phyloP scores from a whole-genome alignment of 2,888 invertebrate species.

The Lydus trimaculatus region DNA sequence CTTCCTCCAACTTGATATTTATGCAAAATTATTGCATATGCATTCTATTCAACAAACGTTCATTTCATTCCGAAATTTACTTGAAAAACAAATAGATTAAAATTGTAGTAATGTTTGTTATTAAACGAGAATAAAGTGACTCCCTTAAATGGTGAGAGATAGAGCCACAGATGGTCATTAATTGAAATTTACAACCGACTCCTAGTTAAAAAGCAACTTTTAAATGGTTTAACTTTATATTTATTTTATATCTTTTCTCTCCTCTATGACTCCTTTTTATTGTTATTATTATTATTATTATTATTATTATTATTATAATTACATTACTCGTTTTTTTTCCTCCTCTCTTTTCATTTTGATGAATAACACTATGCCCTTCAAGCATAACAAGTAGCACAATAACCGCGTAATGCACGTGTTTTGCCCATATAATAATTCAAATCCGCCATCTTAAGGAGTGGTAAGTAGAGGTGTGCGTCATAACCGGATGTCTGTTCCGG shows the following conservation, averaged over 20 bases:
- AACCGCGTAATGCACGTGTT: conserved; percentile 45
- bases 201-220: conserved; percentile 7
- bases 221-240: conserved; percentile 10
- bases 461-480: conserved; percentile 47
- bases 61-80: not conserved
- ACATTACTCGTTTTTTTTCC: conserved; percentile 20
- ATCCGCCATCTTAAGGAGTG: conserved; percentile 48
- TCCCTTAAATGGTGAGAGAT: conserved; percentile 3
- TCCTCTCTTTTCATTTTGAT: conserved; percentile 23
- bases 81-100: not conserved
- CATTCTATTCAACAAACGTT: not conserved
- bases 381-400: conserved; percentile 46
- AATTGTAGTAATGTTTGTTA: not conserved
- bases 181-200: conserved; percentile 11
- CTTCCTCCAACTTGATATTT: conserved; percentile 44
- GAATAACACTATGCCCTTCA: conserved; percentile 38
- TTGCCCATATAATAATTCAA: conserved; percentile 42
- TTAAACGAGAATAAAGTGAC: not conserved
- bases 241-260: conserved; percentile 2
- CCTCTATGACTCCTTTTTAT: not conserved
- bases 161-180: conserved; percentile 7
- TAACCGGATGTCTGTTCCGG: conserved; percentile 60
- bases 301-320: conserved; percentile 15
- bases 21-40: conserved; percentile 26
- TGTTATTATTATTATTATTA: not conserved